Percentiles rank a stretch among this genome's conserved stretches.
Conservation (phyloP, 1,140 invertebrate species). For the Anoplophora glabripennis region DNA sequence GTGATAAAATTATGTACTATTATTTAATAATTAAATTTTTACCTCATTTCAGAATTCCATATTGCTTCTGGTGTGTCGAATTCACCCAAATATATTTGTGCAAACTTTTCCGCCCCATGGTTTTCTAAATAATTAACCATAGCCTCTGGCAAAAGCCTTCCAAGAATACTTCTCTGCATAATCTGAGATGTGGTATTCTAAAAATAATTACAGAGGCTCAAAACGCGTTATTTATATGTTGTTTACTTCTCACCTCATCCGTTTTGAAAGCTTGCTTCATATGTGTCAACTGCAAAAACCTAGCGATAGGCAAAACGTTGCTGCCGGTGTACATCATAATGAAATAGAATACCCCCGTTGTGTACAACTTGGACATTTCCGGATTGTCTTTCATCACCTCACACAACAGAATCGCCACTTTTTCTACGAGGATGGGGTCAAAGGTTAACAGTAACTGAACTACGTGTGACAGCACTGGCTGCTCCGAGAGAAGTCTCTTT, state of each 20-base stretch:
- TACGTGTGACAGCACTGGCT: constrained; percentile 87
- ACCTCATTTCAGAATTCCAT: constrained; percentile 87
- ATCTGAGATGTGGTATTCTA: constrained; percentile 60
- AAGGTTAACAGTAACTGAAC: constrained; percentile 96
- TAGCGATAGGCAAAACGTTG: constrained; percentile 93
- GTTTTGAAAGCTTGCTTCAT: constrained; percentile 90
- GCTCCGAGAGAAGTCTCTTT: constrained; percentile 85
- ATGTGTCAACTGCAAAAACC: constrained; percentile 92
- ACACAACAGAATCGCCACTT: constrained; percentile 79
- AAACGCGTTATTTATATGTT: no score
- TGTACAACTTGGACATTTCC: constrained; percentile 87
- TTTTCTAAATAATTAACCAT: constrained; percentile 99
- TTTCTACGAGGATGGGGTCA: constrained; percentile 94
- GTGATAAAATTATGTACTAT: no score
- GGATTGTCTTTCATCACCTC: constrained; percentile 96
- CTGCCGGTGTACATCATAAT: constrained; percentile 99
- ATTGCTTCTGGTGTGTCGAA: constrained; percentile 99
- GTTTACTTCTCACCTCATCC: constrained; percentile 72
- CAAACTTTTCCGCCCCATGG: constrained; percentile 97
- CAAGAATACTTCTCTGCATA: constrained; percentile 84
- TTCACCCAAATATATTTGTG: constrained; percentile 97
- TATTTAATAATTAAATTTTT: constrained; percentile 6
- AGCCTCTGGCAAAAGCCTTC: constrained; percentile 94
- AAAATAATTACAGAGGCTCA: constrained; percentile 3
- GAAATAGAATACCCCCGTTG: constrained; percentile 97